These are phyloP conservation scores for Molossus molossus DNA, from an alignment of 2,797 vertebrate species.

Conservation along the genomic window DNA sequence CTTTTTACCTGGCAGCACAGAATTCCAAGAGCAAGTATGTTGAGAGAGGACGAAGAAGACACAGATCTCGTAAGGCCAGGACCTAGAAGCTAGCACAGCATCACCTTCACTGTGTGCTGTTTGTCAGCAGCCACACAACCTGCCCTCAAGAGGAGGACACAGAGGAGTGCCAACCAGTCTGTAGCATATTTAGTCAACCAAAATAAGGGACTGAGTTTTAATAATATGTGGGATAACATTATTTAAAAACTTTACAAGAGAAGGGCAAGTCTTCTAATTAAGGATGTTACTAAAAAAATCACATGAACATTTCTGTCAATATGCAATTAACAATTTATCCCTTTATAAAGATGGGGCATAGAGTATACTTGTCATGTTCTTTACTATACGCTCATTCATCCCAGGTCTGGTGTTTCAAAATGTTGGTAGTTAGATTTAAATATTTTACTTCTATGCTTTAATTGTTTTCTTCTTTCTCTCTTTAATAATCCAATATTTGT, in stretches of 20 bases:
- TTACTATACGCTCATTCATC: neutral
- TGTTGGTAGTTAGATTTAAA: neutral
- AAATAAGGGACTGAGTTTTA: neutral
- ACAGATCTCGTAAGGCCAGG: neutral
- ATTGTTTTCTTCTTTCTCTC: neutral
- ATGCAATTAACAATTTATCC: neutral
- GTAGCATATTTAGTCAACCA: neutral
- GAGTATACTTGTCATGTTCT: neutral
- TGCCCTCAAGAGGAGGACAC: neutral
- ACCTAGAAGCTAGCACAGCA: neutral
- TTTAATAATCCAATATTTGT: neutral
- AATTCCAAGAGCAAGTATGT: neutral
- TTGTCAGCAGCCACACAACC: neutral
- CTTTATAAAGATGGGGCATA: neutral
- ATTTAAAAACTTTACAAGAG: neutral
- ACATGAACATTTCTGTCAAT: neutral
- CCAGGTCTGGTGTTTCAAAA: conserved; percentile 11
- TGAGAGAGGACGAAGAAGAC: neutral
- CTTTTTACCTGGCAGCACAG: neutral
- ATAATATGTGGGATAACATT: neutral
- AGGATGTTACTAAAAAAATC: neutral
- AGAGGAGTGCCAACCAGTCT: neutral
- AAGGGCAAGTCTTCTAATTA: neutral
- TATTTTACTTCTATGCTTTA: neutral
- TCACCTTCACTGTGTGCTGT: neutral